Percentiles rank a stretch among this genome's conserved stretches.
These are phyloP conservation scores for Aphelinus certus DNA, from an alignment of 1,140 invertebrate genomes.

Conservation along the genomic window DNA sequence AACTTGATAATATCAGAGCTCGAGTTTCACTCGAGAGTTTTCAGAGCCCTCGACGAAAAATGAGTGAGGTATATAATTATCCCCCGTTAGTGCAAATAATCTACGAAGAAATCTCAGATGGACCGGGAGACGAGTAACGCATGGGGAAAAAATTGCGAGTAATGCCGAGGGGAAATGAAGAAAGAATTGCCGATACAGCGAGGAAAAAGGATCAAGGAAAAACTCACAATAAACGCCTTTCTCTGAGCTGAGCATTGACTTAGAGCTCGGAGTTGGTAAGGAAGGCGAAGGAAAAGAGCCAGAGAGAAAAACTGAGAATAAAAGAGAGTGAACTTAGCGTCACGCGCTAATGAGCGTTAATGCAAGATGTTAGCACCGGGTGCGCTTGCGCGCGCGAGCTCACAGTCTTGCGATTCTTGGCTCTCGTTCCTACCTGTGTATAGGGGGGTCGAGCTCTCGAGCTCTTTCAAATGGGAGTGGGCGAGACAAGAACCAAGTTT, in stretches of 20 bases:
- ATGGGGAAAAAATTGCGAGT: no score
- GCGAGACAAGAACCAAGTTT: no score
- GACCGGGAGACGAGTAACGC: no score
- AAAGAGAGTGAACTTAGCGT: background rate
- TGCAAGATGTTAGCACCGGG: background rate
- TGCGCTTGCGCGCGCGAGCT: background rate
- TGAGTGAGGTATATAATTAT: no score
- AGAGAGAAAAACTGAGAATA: background rate
- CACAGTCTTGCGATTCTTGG: background rate
- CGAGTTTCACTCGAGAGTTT: no score
- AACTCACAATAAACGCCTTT: background rate
- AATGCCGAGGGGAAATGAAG: background rate
- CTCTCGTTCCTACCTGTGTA: background rate
- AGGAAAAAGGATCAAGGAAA: background rate
- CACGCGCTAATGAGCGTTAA: slow-evolving; percentile 25
- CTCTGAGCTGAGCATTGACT: background rate
- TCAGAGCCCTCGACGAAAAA: no score
- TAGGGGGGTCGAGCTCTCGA: no score
- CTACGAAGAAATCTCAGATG: no score
- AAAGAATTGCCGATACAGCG: slow-evolving; percentile 18
- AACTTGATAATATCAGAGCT: no score
- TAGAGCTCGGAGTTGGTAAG: background rate
- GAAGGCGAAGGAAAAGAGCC: background rate
- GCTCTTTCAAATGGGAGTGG: no score
- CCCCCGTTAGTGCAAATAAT: no score